A percentile compares a stretch with the other conserved stretches of the same genome.
Conservation (phyloP, 2,113 vertebrate genomes). For the Notechis scutatus region DNA sequence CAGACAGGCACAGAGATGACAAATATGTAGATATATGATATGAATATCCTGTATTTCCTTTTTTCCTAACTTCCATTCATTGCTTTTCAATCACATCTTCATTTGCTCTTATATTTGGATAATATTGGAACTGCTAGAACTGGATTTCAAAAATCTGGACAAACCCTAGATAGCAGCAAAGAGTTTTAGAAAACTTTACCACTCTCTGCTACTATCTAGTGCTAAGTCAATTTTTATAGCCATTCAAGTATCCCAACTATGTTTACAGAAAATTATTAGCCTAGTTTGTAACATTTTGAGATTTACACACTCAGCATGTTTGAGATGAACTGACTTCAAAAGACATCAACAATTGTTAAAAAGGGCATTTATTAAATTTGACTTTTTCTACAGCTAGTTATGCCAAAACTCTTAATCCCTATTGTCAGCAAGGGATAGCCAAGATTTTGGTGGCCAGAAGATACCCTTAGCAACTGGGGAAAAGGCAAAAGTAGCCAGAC, state of each 20-base stretch:
- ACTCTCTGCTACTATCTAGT: not conserved
- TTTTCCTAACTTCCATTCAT: too few relatives aligned
- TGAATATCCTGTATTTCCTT: too few relatives aligned
- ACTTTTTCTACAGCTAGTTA: not conserved
- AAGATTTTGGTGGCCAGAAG: not conserved
- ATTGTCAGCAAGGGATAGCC: not conserved
- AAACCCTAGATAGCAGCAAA: not conserved
- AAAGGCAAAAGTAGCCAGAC: not conserved
- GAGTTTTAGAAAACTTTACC: not conserved
- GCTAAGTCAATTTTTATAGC: not conserved
- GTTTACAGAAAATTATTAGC: not conserved
- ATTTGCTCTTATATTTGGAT: not conserved
- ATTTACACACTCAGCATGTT: not conserved
- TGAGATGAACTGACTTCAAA: not conserved
- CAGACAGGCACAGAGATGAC: too few relatives aligned
- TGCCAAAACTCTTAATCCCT: not conserved
- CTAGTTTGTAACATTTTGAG: not conserved
- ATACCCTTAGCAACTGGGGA: not conserved
- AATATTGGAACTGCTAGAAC: not conserved
- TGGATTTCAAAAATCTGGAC: not conserved
- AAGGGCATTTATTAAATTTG: not conserved
- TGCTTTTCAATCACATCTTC: too few relatives aligned
- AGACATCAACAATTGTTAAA: not conserved
- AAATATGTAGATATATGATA: too few relatives aligned
- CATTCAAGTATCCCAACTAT: not conserved